Evolutionary conservation across 2,113 vertebrate species (phyloP).

Genomic region (Phalacrocorax brasilianus): DNA sequence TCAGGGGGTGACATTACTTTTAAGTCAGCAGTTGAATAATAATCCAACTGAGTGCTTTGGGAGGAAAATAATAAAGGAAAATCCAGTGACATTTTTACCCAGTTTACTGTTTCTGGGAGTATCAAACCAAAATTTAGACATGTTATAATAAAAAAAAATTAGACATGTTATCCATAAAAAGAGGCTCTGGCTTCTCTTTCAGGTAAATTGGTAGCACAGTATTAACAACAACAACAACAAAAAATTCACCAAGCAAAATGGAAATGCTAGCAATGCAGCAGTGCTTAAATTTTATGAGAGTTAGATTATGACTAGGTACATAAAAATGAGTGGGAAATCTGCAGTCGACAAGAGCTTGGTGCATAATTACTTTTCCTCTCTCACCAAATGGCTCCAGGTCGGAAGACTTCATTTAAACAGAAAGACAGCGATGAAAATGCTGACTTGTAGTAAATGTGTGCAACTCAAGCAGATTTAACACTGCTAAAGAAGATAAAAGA

Average conservation of each 20-base stretch:
- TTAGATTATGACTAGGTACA: constrained; percentile 67
- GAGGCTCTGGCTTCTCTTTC: constrained; percentile 29
- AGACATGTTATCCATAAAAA: constrained; percentile 16
- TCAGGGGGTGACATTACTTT: constrained; percentile 45
- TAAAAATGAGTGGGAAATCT: constrained; percentile 63
- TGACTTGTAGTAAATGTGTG: constrained; percentile 19
- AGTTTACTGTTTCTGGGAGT: neutral
- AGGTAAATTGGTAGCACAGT: constrained; percentile 48
- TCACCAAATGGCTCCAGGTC: constrained; percentile 47
- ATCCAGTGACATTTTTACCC: constrained; percentile 15
- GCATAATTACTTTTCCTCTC: constrained; percentile 51
- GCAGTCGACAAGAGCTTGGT: constrained; percentile 43
- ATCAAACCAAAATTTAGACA: constrained; percentile 8
- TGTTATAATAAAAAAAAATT: constrained; percentile 18
- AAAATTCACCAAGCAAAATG: constrained; percentile 56
- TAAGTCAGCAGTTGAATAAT: constrained; percentile 54
- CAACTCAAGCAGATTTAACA: constrained; percentile 8
- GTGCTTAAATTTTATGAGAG: constrained; percentile 70
- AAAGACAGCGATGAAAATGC: constrained; percentile 63
- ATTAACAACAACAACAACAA: neutral
- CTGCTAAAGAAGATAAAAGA: neutral
- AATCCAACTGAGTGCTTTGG: constrained; percentile 23
- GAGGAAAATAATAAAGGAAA: constrained; percentile 4
- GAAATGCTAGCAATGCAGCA: constrained; percentile 62
- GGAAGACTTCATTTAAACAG: constrained; percentile 55